Evolutionary conservation across 2,113 vertebrate genomes (phyloP).

Genomic region (Rhizomys pruinosus): DNA sequence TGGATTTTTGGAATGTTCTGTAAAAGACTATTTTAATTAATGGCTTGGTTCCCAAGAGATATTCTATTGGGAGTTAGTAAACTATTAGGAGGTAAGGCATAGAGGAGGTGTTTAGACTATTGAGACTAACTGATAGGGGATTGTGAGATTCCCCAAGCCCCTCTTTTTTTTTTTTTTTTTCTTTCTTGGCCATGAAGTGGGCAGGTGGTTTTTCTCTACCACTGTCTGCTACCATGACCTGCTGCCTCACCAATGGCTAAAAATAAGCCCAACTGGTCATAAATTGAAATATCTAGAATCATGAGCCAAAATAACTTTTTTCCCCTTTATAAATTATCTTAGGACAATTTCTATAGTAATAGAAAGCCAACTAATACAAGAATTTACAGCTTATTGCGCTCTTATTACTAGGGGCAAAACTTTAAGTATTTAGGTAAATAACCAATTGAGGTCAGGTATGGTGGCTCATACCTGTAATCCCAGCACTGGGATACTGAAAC

Average conservation of each 20-base stretch:
- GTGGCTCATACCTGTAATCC: background rate
- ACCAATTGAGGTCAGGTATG: background rate
- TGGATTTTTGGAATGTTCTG: background rate
- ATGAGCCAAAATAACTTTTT: background rate
- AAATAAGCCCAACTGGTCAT: background rate
- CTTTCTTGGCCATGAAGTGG: background rate
- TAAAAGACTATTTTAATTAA: background rate
- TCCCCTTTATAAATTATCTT: background rate
- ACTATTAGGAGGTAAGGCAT: background rate
- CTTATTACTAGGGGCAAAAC: background rate
- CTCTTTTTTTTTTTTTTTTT: background rate
- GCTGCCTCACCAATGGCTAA: background rate
- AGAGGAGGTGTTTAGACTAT: background rate
- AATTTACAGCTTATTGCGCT: background rate
- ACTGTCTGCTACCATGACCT: background rate
- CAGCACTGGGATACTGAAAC: background rate
- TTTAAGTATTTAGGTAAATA: constrained; percentile 21
- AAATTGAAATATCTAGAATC: background rate
- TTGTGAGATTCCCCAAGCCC: background rate
- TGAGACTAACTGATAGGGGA: background rate
- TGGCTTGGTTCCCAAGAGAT: background rate
- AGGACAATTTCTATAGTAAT: no score
- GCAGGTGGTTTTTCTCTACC: background rate
- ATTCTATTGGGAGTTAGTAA: background rate
- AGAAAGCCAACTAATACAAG: background rate